phyloP scores from a whole-genome alignment of 2,113 vertebrate genomes.

The Oncorhynchus clarkii region DNA sequence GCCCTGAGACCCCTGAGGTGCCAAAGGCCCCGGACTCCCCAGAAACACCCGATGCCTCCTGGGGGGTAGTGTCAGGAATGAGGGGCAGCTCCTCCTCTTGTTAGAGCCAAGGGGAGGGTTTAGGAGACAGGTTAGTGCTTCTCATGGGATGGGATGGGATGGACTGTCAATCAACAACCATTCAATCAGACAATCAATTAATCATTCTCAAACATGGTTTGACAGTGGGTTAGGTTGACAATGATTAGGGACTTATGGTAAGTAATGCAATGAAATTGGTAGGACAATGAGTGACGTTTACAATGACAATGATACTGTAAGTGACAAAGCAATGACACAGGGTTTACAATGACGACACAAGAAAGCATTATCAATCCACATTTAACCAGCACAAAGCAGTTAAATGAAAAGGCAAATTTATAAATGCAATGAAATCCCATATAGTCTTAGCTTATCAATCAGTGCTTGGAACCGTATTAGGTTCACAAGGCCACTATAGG shows the following conservation, averaged over 20 bases:
- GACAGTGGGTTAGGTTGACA: slow-evolving; percentile 35
- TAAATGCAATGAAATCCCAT: slow-evolving; percentile 16
- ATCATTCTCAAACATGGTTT: slow-evolving; percentile 29
- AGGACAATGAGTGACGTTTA: not conserved
- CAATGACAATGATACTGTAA: not conserved
- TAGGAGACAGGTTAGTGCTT: slow-evolving; percentile 55
- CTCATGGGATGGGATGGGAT: slow-evolving; percentile 35
- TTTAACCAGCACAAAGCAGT: slow-evolving; percentile 39
- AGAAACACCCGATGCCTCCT: slow-evolving; percentile 62
- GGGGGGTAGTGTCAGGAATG: slow-evolving; percentile 40
- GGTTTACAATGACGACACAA: not conserved
- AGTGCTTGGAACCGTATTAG: not conserved
- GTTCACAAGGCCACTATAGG: not conserved
- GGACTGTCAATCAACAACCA: slow-evolving; percentile 44
- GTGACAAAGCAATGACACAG: not conserved
- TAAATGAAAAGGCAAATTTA: slow-evolving; percentile 58
- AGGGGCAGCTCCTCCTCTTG: slow-evolving; percentile 70
- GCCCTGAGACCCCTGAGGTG: slow-evolving; percentile 54
- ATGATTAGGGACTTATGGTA: not conserved
- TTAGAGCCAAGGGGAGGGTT: slow-evolving; percentile 65
- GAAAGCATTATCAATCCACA: slow-evolving; percentile 47
- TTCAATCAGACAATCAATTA: slow-evolving; percentile 16
- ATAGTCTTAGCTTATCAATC: not conserved
- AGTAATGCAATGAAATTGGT: slow-evolving; percentile 18
- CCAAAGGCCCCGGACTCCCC: slow-evolving; percentile 61